phyloP scores from a whole-genome alignment of 2,797 vertebrate species.

The Glossophaga mutica region DNA sequence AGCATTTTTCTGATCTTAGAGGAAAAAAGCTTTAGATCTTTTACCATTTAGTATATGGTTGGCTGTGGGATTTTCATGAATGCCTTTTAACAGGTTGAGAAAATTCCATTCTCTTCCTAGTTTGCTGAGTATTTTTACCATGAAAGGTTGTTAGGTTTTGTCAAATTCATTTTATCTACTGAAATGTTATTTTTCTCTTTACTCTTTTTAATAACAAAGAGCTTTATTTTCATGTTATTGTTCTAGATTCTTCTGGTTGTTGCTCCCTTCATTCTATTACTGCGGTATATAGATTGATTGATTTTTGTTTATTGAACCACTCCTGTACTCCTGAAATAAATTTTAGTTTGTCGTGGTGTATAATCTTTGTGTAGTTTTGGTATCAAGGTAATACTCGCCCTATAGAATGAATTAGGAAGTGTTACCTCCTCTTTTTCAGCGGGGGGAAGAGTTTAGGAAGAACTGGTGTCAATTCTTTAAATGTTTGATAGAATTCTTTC shows the following conservation, averaged over 20 bases:
- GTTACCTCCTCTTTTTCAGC: not conserved
- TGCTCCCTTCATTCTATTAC: not conserved
- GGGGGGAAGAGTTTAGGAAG: not conserved
- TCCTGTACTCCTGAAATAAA: not conserved
- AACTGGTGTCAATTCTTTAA: not conserved
- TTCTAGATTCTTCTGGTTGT: not conserved
- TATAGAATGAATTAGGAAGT: not conserved
- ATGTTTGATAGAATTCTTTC: not conserved
- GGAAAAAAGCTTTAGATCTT: not conserved
- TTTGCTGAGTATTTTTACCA: not conserved
- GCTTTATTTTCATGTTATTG: not conserved
- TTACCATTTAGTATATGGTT: not conserved
- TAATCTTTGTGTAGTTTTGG: not conserved
- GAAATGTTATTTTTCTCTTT: not conserved
- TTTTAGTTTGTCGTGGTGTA: not conserved
- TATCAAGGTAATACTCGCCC: not conserved
- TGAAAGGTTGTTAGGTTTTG: not conserved
- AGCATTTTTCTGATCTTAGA: not conserved
- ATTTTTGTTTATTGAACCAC: not conserved
- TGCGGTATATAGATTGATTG: not conserved
- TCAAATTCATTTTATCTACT: constrained; percentile 4
- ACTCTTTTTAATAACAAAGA: not conserved
- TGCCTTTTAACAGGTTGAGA: not conserved
- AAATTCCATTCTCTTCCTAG: not conserved
- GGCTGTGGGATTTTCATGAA: not conserved